Evolutionary conservation across 1,140 invertebrate genomes (phyloP), one percentile per base, ranked within the genome.

Genomic region (Leptestheria dahalacensis): DNA sequence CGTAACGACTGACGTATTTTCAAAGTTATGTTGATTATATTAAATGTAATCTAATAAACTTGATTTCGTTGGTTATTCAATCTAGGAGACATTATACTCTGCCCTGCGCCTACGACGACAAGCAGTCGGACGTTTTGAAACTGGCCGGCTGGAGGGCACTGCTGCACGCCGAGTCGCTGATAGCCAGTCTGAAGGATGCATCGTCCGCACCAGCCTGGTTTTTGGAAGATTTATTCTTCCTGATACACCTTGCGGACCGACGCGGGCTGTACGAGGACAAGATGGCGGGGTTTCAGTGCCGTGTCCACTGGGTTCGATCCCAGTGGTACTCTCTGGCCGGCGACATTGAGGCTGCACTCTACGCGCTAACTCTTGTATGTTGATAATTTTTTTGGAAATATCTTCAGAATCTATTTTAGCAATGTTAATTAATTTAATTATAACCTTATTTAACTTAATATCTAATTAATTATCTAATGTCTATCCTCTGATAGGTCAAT

Each of bases 91-190:
- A 50, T 58, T 68, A 69, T 6, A 68, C 74, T 51, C 79, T 79
- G 26, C 69, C 76, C 6, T 64, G 73, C 2, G 70, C 70, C 58
- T 75, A 74, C 61, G 68, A 70, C 57, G 68, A 72, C 55, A 70
- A 75, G 28, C 71, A 77, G 63, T 69, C 73, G 61, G 67, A 73
- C 49, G 71, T 77, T 48, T 64, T 82, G 3, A 68, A 76, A 53
- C 71, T 76, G 54, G 81, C 80, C 68, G 73, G 75, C 12, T 70
- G 75, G 65, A 77, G 77, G 65, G 81, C 80, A 62, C 68, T 84
- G 21, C 66, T 84, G 12, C 80, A 75, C 65, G 79, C 79, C 58
- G 84, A 85, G 73, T 70, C 84, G 48, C 49, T 23, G 25, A 41
- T 1, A 46, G 29, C 29, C 20, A 26, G 20, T 33, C 54, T 28